Conservation (phyloP, 2,888 invertebrate species). For the Eutolmus rufibarbis region DNA sequence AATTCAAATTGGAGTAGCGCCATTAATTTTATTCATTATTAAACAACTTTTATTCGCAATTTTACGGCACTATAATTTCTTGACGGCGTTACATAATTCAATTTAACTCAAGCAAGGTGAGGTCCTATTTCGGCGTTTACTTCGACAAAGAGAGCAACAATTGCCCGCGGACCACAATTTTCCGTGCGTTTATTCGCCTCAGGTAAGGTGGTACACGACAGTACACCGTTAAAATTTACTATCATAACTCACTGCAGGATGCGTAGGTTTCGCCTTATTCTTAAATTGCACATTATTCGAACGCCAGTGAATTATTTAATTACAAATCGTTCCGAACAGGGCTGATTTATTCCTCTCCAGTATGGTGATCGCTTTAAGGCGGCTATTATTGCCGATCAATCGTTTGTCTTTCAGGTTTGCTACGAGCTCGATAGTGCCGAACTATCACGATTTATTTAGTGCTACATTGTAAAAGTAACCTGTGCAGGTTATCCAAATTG, state of each 20-base stretch:
- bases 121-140: background rate
- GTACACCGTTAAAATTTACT: background rate
- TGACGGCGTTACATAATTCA: background rate
- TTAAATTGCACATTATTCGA: background rate
- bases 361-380: background rate
- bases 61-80: background rate
- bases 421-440: background rate
- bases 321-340: conserved; percentile 4
- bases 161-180: background rate
- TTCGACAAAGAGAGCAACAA: background rate
- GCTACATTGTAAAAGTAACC: background rate
- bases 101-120: background rate
- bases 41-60: background rate
- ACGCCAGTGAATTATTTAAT: conserved; percentile 12
- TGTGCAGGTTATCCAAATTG: background rate
- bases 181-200: background rate
- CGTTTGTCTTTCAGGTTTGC: background rate
- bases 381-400: background rate
- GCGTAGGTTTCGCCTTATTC: conserved; percentile 1
- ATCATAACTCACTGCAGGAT: conserved; percentile 8
- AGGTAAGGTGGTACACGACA: background rate
- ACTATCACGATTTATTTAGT: background rate
- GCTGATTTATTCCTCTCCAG: background rate
- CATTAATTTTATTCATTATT: background rate
- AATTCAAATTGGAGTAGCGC: background rate